Conservation (phyloP, 2,113 vertebrate species). For the Microtus montanus region DNA sequence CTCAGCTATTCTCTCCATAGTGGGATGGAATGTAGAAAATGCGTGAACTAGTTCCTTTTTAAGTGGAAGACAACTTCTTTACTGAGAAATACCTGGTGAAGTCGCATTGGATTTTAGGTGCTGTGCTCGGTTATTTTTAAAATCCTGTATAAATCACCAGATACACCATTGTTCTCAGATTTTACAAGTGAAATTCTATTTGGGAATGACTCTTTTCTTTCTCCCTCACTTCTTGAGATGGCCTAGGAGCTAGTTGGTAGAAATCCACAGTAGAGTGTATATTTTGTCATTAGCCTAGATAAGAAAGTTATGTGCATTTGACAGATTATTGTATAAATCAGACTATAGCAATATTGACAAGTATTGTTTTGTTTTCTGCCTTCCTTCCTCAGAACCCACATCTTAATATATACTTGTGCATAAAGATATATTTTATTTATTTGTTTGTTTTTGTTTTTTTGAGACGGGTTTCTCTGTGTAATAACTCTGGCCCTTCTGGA, state of each 20-base stretch:
- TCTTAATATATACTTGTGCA: conserved; percentile 41
- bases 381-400: neutral
- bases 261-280: conserved; percentile 23
- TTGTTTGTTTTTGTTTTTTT: too few species aligned
- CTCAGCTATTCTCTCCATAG: conserved; percentile 18
- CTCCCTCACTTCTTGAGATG: conserved; percentile 27
- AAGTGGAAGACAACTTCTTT: conserved; percentile 19
- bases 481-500: too few species aligned
- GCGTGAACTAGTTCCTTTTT: conserved; percentile 9
- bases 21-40: conserved; percentile 11
- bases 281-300: conserved; percentile 37
- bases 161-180: neutral
- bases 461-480: too few species aligned
- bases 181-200: conserved; percentile 43
- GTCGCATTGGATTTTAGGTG: neutral
- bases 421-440: neutral
- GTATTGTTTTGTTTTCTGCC: conserved; percentile 7
- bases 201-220: conserved; percentile 19
- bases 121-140: neutral
- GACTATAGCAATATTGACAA: neutral
- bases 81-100: conserved; percentile 20
- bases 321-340: conserved; percentile 10
- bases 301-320: conserved; percentile 29
- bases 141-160: neutral
- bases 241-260: conserved; percentile 26